Base-by-base conservation (phyloP, 2,888 invertebrate genomes). In the Phymatocera aterrima region DNA sequence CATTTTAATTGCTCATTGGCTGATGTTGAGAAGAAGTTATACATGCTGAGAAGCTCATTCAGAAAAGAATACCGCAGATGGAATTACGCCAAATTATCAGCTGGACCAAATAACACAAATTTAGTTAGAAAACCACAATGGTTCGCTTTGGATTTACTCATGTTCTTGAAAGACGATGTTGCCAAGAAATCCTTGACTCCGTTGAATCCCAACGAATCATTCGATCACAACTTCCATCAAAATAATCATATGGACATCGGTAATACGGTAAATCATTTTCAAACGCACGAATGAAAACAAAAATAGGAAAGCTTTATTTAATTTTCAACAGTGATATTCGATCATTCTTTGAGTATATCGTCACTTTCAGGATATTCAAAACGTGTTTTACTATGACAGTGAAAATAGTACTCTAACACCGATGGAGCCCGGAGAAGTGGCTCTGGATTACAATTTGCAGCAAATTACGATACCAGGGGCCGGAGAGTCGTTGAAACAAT, bases 161-260 rank as follows among this genome's bases (percentile, higher is more conserved):
- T 78, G 78, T 78, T 78, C 21, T 57, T 78, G 57, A 78, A 78
- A 31, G 78, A 78, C 46, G 78, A 78, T 74, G 78, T 78, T n/a
- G 46, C 74, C 18, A 78, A 78, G 34, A 78, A 78, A 46, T 60
- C 78, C 18, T 21, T 57, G 10, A 78, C 74, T 12, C 40, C 74
- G 46, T 46, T 48, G 21, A 74, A 74, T 60, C 61, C 40, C 8
- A 78, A 74, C 70, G 78, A 60, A 18, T 37, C 21, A 5, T 72
- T 74, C 31, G 43, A 78, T 37, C 57, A 40, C 31, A 34, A 60
- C 21, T 18, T 61, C 15, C 21, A 74, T 40, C 78, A 78, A 15
- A 51, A 78, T n/a, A n/a, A n/a, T n/a, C n/a, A n/a, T 21, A 24
- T 78, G 37, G 78, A 43, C 12, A 61, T 74, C 15, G 21, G 28